Evolutionary conservation across 2,888 invertebrate species (phyloP).

Genomic region (Spilosoma lubricipeda): DNA sequence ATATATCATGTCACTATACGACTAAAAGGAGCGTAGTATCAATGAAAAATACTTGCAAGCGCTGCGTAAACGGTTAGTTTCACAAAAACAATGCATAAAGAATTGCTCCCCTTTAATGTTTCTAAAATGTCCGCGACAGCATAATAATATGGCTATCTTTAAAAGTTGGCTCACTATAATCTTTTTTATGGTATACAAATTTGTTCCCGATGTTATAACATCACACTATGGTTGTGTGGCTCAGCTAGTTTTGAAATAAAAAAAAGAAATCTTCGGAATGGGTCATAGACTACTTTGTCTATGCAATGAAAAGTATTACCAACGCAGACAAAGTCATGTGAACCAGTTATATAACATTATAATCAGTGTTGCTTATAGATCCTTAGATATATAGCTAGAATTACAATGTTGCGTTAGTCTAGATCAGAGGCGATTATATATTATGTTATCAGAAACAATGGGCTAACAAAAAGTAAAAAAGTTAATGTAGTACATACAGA

Average conservation of each 20-base stretch:
- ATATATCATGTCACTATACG: too few species aligned
- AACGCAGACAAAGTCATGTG: background rate
- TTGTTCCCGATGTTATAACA: too few species aligned
- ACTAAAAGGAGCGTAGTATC: too few species aligned
- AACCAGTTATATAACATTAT: background rate
- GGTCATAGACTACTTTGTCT: background rate
- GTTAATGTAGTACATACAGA: conserved; percentile 22
- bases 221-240: too few species aligned
- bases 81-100: too few species aligned
- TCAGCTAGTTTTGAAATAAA: background rate
- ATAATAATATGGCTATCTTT: too few species aligned
- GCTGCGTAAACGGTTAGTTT: too few species aligned
- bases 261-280: background rate
- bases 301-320: background rate
- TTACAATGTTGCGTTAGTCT: background rate
- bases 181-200: too few species aligned
- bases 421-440: background rate
- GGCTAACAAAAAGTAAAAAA: background rate
- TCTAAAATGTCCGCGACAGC: too few species aligned
- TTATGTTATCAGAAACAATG: conserved; percentile 11
- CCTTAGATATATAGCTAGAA: background rate
- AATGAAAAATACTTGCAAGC: too few species aligned
- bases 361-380: background rate
- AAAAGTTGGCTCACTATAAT: too few species aligned
- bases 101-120: too few species aligned